Evolutionary conservation across 2,888 invertebrate genomes (phyloP).

Genomic region (Biston stratarius): DNA sequence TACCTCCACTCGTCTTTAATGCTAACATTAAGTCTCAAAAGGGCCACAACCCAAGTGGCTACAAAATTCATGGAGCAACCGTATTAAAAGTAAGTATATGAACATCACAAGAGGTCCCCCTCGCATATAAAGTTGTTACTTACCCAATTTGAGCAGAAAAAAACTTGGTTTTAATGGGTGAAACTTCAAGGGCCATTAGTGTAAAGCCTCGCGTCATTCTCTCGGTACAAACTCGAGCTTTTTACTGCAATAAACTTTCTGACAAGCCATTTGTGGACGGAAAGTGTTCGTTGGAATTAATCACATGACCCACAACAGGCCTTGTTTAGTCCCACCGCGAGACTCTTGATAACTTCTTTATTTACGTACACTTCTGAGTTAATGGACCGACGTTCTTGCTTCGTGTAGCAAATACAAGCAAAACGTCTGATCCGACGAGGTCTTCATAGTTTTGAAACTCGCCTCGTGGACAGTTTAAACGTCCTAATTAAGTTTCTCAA

Average conservation of each 20-base stretch:
- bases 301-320: slow-evolving; percentile 72
- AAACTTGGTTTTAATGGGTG: slow-evolving; percentile 69
- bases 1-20: slow-evolving; percentile 23
- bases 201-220: slow-evolving; percentile 77
- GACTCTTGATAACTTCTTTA: slow-evolving; percentile 72
- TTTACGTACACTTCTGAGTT: slow-evolving; percentile 55
- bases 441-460: slow-evolving; percentile 54
- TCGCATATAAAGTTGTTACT: slow-evolving; percentile 51
- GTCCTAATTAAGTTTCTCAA: slow-evolving; percentile 67
- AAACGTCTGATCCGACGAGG: slow-evolving; percentile 44
- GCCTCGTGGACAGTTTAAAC: slow-evolving; percentile 57
- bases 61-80: slow-evolving; percentile 29
- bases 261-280: slow-evolving; percentile 80
- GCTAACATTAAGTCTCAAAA: slow-evolving; percentile 26
- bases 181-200: slow-evolving; percentile 77
- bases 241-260: slow-evolving; percentile 83
- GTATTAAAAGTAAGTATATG: slow-evolving; percentile 34
- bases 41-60: slow-evolving; percentile 22
- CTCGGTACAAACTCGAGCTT: slow-evolving; percentile 73
- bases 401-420: slow-evolving; percentile 45
- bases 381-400: slow-evolving; percentile 50
- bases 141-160: slow-evolving; percentile 53
- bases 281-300: slow-evolving; percentile 79
- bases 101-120: slow-evolving; percentile 33
- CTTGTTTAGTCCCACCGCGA: slow-evolving; percentile 61